Evolutionary conservation across 2,113 vertebrate genomes (phyloP).

Genomic region (Pluvianellus socialis): DNA sequence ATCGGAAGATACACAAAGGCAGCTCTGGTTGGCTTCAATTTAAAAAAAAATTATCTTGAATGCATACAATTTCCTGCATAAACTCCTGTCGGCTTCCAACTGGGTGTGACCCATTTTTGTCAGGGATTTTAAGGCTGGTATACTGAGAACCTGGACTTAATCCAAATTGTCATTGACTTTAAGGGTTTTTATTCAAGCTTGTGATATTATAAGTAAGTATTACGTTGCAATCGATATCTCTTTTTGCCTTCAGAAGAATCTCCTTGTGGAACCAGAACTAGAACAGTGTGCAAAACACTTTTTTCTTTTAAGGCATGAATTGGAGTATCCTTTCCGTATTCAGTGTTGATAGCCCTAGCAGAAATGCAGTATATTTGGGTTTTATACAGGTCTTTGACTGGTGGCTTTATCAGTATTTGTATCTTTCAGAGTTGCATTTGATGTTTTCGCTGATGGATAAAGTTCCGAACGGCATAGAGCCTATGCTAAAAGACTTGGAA

Average conservation of each 20-base stretch:
- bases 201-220: background rate
- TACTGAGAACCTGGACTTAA: background rate
- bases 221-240: background rate
- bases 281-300: background rate
- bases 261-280: background rate
- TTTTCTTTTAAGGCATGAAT: background rate
- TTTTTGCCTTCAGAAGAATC: background rate
- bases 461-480: conserved; percentile 96
- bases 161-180: background rate
- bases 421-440: conserved; percentile 88
- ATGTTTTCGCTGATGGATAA: conserved; percentile 99
- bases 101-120: background rate
- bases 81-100: background rate
- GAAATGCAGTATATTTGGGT: background rate
- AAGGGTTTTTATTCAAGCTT: background rate
- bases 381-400: background rate
- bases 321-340: background rate
- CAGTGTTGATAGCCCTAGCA: background rate
- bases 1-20: background rate
- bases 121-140: background rate
- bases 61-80: background rate
- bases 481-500: conserved; percentile 98
- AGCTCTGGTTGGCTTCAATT: background rate
- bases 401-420: conserved; percentile 57
- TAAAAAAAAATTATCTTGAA: background rate